Evolutionary conservation across 2,113 vertebrate species (phyloP).

Genomic region (Xiphorhynchus elegans): DNA sequence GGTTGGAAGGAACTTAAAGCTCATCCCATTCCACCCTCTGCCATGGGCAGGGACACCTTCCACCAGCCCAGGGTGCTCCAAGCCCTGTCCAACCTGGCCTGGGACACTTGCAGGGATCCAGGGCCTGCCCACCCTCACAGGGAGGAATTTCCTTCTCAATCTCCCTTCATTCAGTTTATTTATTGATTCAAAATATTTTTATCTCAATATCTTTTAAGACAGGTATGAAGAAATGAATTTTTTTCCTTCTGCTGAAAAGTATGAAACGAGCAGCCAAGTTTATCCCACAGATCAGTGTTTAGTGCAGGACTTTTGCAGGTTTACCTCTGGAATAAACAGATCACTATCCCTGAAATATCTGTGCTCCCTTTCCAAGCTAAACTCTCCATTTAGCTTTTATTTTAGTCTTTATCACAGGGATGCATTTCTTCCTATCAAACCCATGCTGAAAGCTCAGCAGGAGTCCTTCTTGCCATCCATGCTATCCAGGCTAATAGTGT

Average conservation of each 20-base stretch:
- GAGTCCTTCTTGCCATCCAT: background rate
- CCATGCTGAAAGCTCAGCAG: background rate
- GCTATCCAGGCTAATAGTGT: background rate
- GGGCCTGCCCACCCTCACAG: background rate
- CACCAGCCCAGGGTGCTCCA: background rate
- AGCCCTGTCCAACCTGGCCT: background rate
- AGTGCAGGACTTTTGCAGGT: background rate
- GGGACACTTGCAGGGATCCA: background rate
- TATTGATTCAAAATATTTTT: background rate
- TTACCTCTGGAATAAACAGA: background rate
- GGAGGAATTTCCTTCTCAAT: background rate
- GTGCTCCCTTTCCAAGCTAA: background rate
- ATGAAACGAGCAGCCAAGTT: background rate
- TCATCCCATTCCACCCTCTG: background rate
- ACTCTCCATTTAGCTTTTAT: background rate
- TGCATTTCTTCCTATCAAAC: background rate
- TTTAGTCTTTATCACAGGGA: background rate
- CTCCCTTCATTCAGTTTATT: background rate
- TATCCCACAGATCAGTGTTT: background rate
- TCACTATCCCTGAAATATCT: background rate
- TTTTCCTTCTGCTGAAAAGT: background rate
- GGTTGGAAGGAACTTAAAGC: background rate
- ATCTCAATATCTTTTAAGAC: background rate
- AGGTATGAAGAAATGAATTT: background rate
- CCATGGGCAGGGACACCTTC: background rate